phyloP scores from a whole-genome alignment of 2,113 vertebrate genomes.

The Cheilinus undulatus region DNA sequence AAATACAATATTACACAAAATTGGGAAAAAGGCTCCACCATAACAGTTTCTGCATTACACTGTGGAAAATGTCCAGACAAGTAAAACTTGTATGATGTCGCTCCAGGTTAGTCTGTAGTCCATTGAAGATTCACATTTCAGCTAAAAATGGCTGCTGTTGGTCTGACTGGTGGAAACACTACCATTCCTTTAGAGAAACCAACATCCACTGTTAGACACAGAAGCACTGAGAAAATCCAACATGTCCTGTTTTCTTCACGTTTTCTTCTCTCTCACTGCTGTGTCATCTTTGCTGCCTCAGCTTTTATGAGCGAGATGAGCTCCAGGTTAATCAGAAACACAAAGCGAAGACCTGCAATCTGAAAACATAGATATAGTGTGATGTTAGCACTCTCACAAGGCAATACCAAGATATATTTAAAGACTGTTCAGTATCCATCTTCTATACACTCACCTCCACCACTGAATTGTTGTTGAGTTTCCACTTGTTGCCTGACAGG shows the following conservation, averaged over 20 bases:
- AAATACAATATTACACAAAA: slow-evolving; percentile 73
- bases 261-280: slow-evolving; percentile 78
- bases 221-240: not conserved
- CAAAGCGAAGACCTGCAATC: slow-evolving; percentile 95
- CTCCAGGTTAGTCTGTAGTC: slow-evolving; percentile 27
- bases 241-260: not conserved
- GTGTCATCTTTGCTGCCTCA: slow-evolving; percentile 93
- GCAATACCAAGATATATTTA: not conserved
- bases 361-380: slow-evolving; percentile 59
- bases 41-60: slow-evolving; percentile 62
- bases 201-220: not conserved
- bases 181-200: slow-evolving; percentile 7
- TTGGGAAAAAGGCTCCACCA: slow-evolving; percentile 49
- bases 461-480: slow-evolving; percentile 96
- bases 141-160: slow-evolving; percentile 8
- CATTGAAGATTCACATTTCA: slow-evolving; percentile 36
- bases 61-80: slow-evolving; percentile 57
- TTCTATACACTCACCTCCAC: slow-evolving; percentile 86
- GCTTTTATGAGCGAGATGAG: slow-evolving; percentile 96
- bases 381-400: not conserved
- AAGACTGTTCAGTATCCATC: not conserved
- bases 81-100: slow-evolving; percentile 30
- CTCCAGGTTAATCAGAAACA: slow-evolving; percentile 97
- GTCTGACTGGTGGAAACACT: slow-evolving; percentile 4
- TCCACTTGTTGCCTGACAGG: slow-evolving; percentile 94